Base-by-base conservation (phyloP, 2,797 vertebrate genomes). In the Aulostomus chinensis region DNA sequence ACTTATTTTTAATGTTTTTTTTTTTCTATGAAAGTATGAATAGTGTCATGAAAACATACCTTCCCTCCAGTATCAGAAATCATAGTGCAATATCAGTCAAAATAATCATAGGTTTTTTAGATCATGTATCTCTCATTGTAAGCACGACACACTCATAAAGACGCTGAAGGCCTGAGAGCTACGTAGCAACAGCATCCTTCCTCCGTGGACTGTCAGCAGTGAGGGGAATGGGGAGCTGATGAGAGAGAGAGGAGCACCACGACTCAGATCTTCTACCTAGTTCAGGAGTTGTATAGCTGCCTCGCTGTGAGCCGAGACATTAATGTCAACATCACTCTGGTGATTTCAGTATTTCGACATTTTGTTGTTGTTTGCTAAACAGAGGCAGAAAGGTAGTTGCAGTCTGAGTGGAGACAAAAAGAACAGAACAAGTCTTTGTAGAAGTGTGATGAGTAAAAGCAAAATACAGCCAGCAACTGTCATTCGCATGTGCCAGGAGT, bases 331-430 rank as follows among this genome's bases (percentile, higher is more conserved):
- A 73, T 73, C 64, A 52, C 53, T 81, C 65, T 63, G 65, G 52
- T 75, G 74, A n/a, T n/a, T 84, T 65, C 70, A 42, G 68, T 41
- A 57, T 79, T 76, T 72, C 10, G n/a, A 63, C 51, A 63, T 73
- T 73, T 69, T 64, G 73, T 73, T 75, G 61, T 69, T 70, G 68
- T 69, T 82, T 83, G 68, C 42, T 73, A 72, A 79, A 73, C 58
- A 67, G 55, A 47, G 52, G 10, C 48, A 51, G 50, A 43, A 52
- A 49, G 42, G 4, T 12, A 20, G 24, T 26, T 31, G 50, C 8
- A 47, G 61, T 68, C 57, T 73, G 53, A 61, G 46, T 36, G 56
- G 46, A 65, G 34, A 46, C 26, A 22, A 39, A 59, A 54, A 15
- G 37, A 63, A 59, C 16, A 2, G 12, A 18, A 14, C 22, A 11